Evolutionary conservation across 2,113 vertebrate species (phyloP), one percentile per base, ranked within the genome.

Genomic region (Scalopus aquaticus): DNA sequence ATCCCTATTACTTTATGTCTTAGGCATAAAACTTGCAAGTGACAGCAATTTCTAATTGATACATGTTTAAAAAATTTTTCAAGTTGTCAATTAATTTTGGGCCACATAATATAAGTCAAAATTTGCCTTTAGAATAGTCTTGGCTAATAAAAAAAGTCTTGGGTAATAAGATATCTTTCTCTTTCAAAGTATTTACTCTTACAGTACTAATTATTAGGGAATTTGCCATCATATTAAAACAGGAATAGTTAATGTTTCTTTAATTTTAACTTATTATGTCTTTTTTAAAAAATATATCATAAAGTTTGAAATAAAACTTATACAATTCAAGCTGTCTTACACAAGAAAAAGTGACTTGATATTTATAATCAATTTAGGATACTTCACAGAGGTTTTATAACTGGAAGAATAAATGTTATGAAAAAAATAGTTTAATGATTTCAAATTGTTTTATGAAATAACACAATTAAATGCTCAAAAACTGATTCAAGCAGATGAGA

Each of bases 341-440:
- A 86, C 4, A 16, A 72, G 20, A 81, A 19, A 77, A 90, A 67
- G 11, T 80, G 78, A 98, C 96, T 95, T 93, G 95, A 94, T 96
- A 96, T 82, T 82, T 93, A 83, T 74, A 97, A 97, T 56, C 64
- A 97, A 83, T 94, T 94, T 79, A 88, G 84, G 84, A 96, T 91
- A 96, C 22, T 78, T 92, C 28, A 90, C 46, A 93, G 85, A 95
- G 85, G 0, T 30, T 82, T 97, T 82, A 95, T 88, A 86, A 92
- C 78, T 88, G 26, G 42, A 88, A 96, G 62, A 37, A 3, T 94
- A 81, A 91, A 79, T 30, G 65, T 74, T 49, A 80, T 24, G 93
- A 96, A 88, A 98, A 54, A 84, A 92, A 94, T 44, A 80, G 90
- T 96, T 98, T 95, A 97, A 89, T 97, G 95, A 96, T 91, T 97